Conservation (phyloP, 2,888 invertebrate genomes). For the Ectemnius continuus region DNA sequence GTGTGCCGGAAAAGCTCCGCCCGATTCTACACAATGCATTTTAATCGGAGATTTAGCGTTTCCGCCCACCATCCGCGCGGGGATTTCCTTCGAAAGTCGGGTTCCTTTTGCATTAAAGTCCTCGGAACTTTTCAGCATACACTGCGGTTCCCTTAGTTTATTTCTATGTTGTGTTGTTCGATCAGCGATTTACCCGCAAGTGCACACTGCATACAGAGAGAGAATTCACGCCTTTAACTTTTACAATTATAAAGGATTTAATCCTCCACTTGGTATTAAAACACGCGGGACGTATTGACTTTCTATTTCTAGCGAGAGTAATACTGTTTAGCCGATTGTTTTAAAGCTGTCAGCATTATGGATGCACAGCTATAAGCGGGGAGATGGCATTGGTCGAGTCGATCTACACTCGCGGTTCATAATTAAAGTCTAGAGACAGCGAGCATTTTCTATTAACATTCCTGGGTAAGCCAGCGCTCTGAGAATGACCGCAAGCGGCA, state of each 20-base stretch:
- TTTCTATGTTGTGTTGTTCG: no score
- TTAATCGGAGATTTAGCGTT: conserved; percentile 62
- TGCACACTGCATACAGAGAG: no score
- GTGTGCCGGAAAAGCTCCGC: conserved; percentile 28
- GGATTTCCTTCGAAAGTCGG: conserved; percentile 44
- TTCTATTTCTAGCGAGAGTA: no score
- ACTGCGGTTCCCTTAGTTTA: no score
- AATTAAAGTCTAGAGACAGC: conserved; percentile 72
- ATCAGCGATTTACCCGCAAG: no score
- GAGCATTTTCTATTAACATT: conserved; percentile 77
- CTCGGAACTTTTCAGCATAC: no score
- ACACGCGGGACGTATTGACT: no score
- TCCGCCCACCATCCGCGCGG: conserved; percentile 29
- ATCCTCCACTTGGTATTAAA: no score
- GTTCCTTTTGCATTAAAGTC: conserved; percentile 17
- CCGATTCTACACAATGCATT: conserved; percentile 65
- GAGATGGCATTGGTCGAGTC: conserved; percentile 4
- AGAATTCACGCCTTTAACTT: no score
- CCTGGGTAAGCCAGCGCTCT: conserved; percentile 72
- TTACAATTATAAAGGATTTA: not conserved
- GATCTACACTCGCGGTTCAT: conserved; percentile 61
- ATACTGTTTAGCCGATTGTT: no score
- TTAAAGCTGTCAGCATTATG: no score
- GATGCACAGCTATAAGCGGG: no score
- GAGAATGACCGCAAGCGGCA: conserved; percentile 72